A percentile compares a stretch with the other conserved stretches of the same genome.
These are phyloP conservation scores for Scaptomyza caliginosa DNA, from an alignment of 2,888 invertebrate genomes.

Conservation along the genomic window DNA sequence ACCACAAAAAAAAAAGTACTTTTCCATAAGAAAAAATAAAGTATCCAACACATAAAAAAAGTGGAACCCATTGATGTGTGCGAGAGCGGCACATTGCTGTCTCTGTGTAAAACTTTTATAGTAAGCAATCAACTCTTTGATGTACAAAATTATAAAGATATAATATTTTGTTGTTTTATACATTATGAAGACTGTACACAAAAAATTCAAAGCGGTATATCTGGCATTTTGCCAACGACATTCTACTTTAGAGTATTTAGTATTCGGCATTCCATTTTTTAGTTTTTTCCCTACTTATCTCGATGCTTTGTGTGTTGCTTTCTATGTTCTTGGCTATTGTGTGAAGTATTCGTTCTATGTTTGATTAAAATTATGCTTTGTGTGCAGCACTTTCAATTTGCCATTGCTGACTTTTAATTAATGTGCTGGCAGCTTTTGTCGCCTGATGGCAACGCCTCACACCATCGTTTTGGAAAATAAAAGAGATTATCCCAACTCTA, in stretches of 20 bases:
- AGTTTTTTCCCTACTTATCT: background rate
- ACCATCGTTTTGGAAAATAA: background rate
- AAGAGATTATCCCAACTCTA: background rate
- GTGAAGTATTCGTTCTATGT: conserved; percentile 39
- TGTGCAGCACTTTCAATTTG: conserved; percentile 63
- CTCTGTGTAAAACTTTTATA: conserved; percentile 7
- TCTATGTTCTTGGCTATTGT: conserved; percentile 31
- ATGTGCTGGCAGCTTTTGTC: conserved; percentile 37
- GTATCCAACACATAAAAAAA: too few species aligned
- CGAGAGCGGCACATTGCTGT: conserved; percentile 23
- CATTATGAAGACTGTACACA: background rate
- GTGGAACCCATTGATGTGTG: background rate
- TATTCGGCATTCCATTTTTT: background rate
- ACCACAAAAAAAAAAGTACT: conserved; percentile 44
- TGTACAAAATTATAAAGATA: background rate
- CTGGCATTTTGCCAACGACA: too few species aligned
- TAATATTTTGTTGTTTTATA: background rate
- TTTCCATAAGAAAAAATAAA: conserved; percentile 19
- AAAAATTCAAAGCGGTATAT: too few species aligned
- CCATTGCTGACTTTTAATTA: conserved; percentile 69
- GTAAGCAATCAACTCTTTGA: background rate
- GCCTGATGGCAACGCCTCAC: background rate
- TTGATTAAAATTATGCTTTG: conserved; percentile 75
- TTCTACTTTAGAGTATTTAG: conserved; percentile 4
- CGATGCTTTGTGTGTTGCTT: background rate